phyloP scores from a whole-genome alignment of 1,140 invertebrate species.

The Pogonognathellus flavescens region DNA sequence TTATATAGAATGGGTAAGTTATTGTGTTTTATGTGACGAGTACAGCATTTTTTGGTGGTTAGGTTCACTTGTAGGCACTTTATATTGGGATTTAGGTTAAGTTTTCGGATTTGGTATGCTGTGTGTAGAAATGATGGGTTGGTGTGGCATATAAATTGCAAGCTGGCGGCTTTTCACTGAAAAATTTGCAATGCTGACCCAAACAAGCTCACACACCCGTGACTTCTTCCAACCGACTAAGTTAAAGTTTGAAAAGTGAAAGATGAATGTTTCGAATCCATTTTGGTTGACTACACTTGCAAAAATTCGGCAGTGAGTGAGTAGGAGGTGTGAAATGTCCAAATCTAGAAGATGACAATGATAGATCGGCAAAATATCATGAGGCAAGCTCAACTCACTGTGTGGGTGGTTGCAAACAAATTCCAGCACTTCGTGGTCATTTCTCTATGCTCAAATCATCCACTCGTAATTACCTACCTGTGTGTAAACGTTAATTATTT shows the following conservation, averaged over 20 bases:
- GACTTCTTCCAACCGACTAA: constrained; percentile 22
- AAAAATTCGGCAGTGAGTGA: constrained; percentile 35
- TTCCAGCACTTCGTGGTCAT: constrained; percentile 19
- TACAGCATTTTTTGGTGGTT: background rate
- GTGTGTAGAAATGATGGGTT: background rate
- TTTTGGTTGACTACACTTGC: constrained; percentile 12
- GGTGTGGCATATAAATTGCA: constrained; percentile 39
- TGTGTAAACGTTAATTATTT: constrained; percentile 42
- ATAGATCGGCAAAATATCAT: constrained; percentile 34
- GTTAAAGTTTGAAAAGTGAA: constrained; percentile 40
- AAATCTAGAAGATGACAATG: constrained; percentile 36
- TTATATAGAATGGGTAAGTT: no score
- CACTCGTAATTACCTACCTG: background rate
- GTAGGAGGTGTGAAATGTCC: constrained; percentile 25
- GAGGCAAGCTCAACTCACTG: constrained; percentile 17
- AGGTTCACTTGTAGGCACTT: background rate
- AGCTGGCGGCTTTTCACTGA: constrained; percentile 40
- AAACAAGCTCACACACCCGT: constrained; percentile 26
- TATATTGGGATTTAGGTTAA: background rate
- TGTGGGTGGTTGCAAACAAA: constrained; percentile 34
- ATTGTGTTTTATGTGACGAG: no score
- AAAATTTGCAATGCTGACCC: constrained; percentile 48
- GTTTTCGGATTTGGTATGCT: background rate
- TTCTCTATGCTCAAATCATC: constrained; percentile 6
- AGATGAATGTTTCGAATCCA: constrained; percentile 30